Base-by-base conservation (phyloP, 2,888 invertebrate genomes). In the Seira sanloemensis region DNA sequence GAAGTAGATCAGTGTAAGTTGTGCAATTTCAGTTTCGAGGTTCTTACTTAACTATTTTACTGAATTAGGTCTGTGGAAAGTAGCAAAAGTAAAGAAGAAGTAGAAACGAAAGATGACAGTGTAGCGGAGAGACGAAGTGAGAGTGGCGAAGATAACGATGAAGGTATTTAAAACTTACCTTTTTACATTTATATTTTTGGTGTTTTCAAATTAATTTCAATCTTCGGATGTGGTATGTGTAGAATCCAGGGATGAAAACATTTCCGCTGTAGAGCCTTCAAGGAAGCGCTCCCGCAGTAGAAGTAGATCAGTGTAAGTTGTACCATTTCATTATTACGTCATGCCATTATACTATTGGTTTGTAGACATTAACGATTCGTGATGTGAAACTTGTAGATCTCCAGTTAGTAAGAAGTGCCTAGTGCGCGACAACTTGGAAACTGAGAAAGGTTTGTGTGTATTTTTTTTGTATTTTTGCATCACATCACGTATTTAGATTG, bases 401-500 rank as follows among this genome's bases (percentile, higher is more conserved):
- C 77, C 77, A 21, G 77, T 77, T 77, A 68, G 79, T 18, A 69
- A 79, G 66, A 79, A 79, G 73, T 54, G 26, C 16, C 66, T 73
- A 25, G 66, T 27, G n/a, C 23, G 37, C 24, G 72, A 69, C 21
- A 69, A 18, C 26, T 12, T 4, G n/a, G 69, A 71, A 58, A 2
- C 7, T 12, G 50, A 19, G 12, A 26, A 77, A 58, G 68, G 77
- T 77, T 9, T 5, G 26, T 65, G n/a, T 21, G 46, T 7, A 4
- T 50, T 50, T 50, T 4, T 24, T 72, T 72, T 0, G 65, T 27
- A 27, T 21, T 9, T 65, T 27, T 62, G 2, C 27, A 77, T 50
- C 26, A 26, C 26, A 7, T 37, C 37, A 37, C 12, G 37, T 37
- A 37, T 7, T 37, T 37, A 37, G 12, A 37, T 37, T 12, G 12